Base-by-base conservation (phyloP, 2,797 vertebrate species). In the Tapera naevia region DNA sequence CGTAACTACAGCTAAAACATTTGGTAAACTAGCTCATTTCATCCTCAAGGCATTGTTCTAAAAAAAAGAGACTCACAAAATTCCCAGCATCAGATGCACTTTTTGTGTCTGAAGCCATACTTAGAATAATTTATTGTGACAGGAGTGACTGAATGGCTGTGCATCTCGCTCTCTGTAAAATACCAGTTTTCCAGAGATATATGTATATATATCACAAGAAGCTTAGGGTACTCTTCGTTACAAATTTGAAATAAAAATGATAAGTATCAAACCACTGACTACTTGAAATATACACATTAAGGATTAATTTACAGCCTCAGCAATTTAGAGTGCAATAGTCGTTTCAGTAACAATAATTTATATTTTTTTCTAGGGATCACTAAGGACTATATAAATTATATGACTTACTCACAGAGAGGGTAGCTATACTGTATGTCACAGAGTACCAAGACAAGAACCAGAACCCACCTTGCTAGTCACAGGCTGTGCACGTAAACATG, bases 21-120 rank as follows among this genome's bases (percentile, higher is more conserved):
- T 94, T 89, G 74, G 82, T 45, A 94, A 92, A 88, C 13, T 23
- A 89, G 56, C 73, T 94, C 56, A 87, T 91, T 95, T 85, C 46
- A 71, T 80, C 82, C 94, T 89, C n/a, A 50, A 93, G 93, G 94
- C 94, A 88, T 51, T 78, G n/a, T 73, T 74, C 91, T 89, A 88
- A 93, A 95, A 91, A 75, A 74, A 48, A 48, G 39, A 74, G 90
- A 84, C 41, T 73, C 10, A 11, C 28, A 45, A 41, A 95, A 91
- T 86, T 91, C 74, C 80, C 61, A 67, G 60, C 43, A 61, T 96
- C 71, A 78, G 90, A 92, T 94, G 76, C 79, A 84, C 69, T 96
- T 93, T 93, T 94, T 90, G 79, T 70, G 78, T 93, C 78, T 71
- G 65, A 86, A 83, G 70, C 74, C 62, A 50, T 43, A 18, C 50